Evolutionary conservation across 2,797 vertebrate genomes (phyloP), one percentile per base, ranked within the genome.

Genomic region (Parauchenoglanis punctatus): DNA sequence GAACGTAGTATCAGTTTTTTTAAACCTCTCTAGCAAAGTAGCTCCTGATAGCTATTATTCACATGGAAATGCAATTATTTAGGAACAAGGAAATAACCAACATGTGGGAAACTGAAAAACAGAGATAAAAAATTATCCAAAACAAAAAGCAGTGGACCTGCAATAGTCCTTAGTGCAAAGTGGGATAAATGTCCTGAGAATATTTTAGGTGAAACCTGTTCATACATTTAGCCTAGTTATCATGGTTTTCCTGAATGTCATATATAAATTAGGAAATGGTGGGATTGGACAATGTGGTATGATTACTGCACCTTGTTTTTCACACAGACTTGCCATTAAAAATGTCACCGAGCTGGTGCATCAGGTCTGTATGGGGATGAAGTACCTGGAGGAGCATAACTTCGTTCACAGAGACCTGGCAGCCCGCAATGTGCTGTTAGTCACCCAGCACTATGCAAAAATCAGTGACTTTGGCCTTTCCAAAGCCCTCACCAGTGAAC

Each of bases 381-480:
- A 98, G 88, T 99, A 99, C 90, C 91, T 99, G 92, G 98, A 99
- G 89, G 98, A 99, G 88, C 93, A 97, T 89, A 98, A 98, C 93
- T 99, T 99, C 59, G 98, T 99, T 87, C 98, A 99, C 93, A 95
- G 98, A 87, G 98, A 99, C 93, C 95, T 99, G 25, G 98, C 98
- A 52, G 98, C 98, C 85, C 96, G 98, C 89, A 99, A 99, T 0
- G 98, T 99, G 0, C 92, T 99, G 80, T 94, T 99, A 91, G 98
- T 99, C 85, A 99, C 98, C 0, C 98, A 99, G 91, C 98, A 99
- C 94, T 99, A 99, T 46, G 98, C 98, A 90, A 99, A 99, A 94
- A 99, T 99, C 94, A 99, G 98, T 10, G 98, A 99, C 93, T 99
- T 99, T 0, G 98, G 98, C 49, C 97, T 99, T 91, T 99, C 98